Evolutionary conservation across 2,797 vertebrate species (phyloP).

Genomic region (Anisognathus igniventris): DNA sequence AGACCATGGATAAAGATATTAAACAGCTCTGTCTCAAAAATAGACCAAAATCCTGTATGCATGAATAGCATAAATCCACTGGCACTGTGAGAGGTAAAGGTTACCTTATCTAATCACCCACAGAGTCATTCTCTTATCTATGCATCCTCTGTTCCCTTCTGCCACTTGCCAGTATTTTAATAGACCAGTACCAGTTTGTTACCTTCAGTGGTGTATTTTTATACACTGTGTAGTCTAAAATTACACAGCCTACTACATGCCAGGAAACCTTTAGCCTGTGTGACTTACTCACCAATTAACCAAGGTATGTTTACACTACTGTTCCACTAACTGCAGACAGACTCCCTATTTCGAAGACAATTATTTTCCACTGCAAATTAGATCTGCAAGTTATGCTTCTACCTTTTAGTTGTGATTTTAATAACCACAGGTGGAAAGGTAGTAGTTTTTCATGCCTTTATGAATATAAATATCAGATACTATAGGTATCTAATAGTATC

Average conservation of each 20-base stretch:
- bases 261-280: not conserved
- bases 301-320: slow-evolving; percentile 22
- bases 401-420: not conserved
- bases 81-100: not conserved
- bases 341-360: not conserved
- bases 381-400: not conserved
- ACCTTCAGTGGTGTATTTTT: slow-evolving; percentile 27
- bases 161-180: slow-evolving; percentile 29
- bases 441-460: not conserved
- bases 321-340: not conserved
- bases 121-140: not conserved
- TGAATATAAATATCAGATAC: not conserved
- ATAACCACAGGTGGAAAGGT: not conserved
- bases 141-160: not conserved
- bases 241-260: not conserved
- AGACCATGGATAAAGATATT: not conserved
- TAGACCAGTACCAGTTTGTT: not conserved
- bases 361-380: slow-evolving; percentile 1
- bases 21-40: not conserved
- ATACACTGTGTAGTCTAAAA: not conserved
- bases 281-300: slow-evolving; percentile 20
- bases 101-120: not conserved
- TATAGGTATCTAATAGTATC: not conserved
- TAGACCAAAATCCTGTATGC: not conserved
- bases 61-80: not conserved